A percentile compares a stretch with the other conserved stretches of the same genome.
Conservation (phyloP, 2,888 invertebrate genomes). For the Chymomyza procnemis region DNA sequence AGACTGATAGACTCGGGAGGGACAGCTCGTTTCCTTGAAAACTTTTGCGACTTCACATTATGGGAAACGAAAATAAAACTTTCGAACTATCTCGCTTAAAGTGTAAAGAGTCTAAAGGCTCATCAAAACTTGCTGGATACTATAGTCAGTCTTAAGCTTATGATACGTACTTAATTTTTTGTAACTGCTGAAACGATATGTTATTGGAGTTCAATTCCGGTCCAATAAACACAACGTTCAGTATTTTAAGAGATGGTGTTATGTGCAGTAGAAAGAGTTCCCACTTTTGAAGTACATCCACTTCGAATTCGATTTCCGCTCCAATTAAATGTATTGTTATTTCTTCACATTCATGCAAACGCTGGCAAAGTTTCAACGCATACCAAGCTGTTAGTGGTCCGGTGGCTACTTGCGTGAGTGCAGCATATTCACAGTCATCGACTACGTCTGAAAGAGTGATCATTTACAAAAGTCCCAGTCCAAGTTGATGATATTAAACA, state of each 20-base stretch:
- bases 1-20: no score
- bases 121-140: neutral
- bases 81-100: neutral
- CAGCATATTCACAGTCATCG: conserved; percentile 82
- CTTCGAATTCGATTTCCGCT: conserved; percentile 86
- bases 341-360: conserved; percentile 52
- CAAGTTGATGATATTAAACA: neutral
- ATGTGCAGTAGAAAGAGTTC: conserved; percentile 85
- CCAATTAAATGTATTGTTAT: conserved; percentile 78
- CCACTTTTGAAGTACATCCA: conserved; percentile 84
- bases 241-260: conserved; percentile 80
- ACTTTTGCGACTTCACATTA: no score
- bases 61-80: no score
- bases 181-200: conserved; percentile 81
- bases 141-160: neutral
- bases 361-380: conserved; percentile 79
- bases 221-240: conserved; percentile 83
- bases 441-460: conserved; percentile 60
- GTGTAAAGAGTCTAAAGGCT: no score
- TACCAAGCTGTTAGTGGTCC: conserved; percentile 83
- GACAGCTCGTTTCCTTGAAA: no score
- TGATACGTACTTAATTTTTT: conserved; percentile 80
- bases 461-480: neutral
- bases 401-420: conserved; percentile 83
- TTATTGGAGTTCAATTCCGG: conserved; percentile 83